Percentiles rank a stretch among this genome's conserved stretches.
Evolutionary conservation across 37 sponge, comb jelly and placozoan species (phyloP).

Genomic region (Dysidea cf. avara): DNA sequence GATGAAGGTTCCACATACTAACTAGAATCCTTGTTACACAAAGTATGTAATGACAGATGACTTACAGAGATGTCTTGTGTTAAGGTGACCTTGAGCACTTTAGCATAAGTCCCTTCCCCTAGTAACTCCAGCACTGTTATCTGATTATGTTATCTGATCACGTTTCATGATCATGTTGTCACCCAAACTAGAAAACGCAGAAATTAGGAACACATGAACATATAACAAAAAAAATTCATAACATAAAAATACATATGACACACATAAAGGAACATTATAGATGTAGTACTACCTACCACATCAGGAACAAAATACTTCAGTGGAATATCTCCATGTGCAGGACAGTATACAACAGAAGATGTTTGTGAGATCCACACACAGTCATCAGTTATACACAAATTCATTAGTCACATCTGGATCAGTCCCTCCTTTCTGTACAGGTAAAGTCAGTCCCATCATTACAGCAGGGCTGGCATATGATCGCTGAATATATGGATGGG

Average conservation of each 20-base stretch:
- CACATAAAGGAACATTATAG: background rate
- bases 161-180: constrained; percentile 31
- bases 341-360: constrained; percentile 47
- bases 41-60: too few relatives aligned
- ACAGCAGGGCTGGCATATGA: background rate
- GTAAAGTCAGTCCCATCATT: background rate
- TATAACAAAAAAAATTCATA: background rate
- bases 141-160: constrained; percentile 23
- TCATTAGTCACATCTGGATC: background rate
- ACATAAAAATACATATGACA: background rate
- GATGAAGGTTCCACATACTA: too few relatives aligned
- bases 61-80: too few relatives aligned
- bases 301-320: constrained; percentile 74
- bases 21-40: too few relatives aligned
- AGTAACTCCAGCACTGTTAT: constrained; percentile 23
- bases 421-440: background rate
- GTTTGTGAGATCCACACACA: constrained; percentile 49
- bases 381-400: too few relatives aligned
- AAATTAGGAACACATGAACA: background rate
- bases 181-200: constrained; percentile 55
- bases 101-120: constrained; percentile 62
- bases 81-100: constrained; percentile 47
- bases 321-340: constrained; percentile 58
- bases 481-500: background rate
- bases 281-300: constrained; percentile 43